phyloP scores from a whole-genome alignment of 2,888 invertebrate genomes.

The Drosophila colorata region DNA sequence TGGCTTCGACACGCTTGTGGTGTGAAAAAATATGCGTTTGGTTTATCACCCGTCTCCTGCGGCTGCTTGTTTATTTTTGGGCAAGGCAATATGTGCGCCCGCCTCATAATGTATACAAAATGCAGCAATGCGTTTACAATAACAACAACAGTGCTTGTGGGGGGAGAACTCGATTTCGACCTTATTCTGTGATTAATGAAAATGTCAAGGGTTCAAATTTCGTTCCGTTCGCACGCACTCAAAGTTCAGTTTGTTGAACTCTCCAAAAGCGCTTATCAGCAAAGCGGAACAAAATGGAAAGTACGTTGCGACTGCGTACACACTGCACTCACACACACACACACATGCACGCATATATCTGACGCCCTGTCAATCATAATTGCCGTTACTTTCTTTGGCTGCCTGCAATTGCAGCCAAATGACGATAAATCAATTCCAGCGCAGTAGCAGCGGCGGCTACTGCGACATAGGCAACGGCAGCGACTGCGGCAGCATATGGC shows the following conservation, averaged over 20 bases:
- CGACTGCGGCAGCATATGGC: conserved; percentile 50
- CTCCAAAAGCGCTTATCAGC: conserved; percentile 59
- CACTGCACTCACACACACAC: conserved; percentile 8
- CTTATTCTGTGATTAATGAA: conserved; percentile 75
- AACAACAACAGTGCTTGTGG: conserved; percentile 30
- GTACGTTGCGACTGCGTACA: conserved; percentile 47
- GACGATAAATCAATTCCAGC: conserved; percentile 63
- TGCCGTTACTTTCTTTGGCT: conserved; percentile 48
- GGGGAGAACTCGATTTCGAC: conserved; percentile 33
- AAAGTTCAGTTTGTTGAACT: conserved; percentile 73
- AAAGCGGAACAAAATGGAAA: conserved; percentile 72
- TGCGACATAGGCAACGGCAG: neutral
- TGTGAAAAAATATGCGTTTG: conserved; percentile 79
- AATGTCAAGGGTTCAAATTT: conserved; percentile 73
- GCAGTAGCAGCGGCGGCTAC: neutral
- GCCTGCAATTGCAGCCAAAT: conserved; percentile 48
- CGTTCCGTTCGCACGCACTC: conserved; percentile 11
- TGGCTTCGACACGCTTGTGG: conserved; percentile 69
- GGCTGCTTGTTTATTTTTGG: conserved; percentile 64
- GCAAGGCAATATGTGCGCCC: conserved; percentile 56
- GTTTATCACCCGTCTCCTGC: conserved; percentile 60
- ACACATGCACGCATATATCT: conserved; percentile 25
- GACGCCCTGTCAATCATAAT: conserved; percentile 78
- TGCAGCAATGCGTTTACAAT: conserved; percentile 64
- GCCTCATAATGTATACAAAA: conserved; percentile 65